A percentile compares a stretch with the other conserved stretches of the same genome.
Evolutionary conservation across 1,140 invertebrate genomes (phyloP).

Genomic region (Leguminivora glycinivorella): DNA sequence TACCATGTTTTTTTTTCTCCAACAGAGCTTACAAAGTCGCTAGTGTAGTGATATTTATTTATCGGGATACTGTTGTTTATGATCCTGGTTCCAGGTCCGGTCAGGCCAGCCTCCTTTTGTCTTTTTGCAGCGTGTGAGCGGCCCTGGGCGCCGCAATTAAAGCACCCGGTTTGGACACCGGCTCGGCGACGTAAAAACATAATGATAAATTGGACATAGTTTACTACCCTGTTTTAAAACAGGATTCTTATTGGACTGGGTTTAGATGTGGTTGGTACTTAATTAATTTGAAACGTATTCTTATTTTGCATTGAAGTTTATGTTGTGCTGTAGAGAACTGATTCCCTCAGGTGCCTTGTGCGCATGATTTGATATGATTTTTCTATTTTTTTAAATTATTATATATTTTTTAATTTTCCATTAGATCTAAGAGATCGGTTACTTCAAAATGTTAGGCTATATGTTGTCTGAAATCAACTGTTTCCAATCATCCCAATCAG

Average conservation of each 20-base stretch:
- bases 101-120: background rate
- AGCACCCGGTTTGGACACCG: constrained; percentile 1
- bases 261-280: background rate
- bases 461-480: too few relatives aligned
- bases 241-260: too few relatives aligned
- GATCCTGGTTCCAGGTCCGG: background rate
- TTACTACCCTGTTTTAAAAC: too few relatives aligned
- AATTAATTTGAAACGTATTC: background rate
- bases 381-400: too few relatives aligned
- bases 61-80: constrained; percentile 4
- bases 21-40: too few relatives aligned
- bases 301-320: background rate
- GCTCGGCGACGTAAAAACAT: background rate
- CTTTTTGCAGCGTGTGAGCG: constrained; percentile 23
- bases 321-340: background rate
- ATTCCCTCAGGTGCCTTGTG: background rate
- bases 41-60: too few relatives aligned
- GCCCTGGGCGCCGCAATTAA: constrained; percentile 11
- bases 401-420: too few relatives aligned
- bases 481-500: too few relatives aligned
- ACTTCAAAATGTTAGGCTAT: too few relatives aligned
- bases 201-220: background rate
- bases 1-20: too few relatives aligned
- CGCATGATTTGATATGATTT: too few relatives aligned
- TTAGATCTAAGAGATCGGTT: too few relatives aligned